Evolutionary conservation across 1,140 invertebrate genomes (phyloP).

Genomic region (Cylas formicarius): DNA sequence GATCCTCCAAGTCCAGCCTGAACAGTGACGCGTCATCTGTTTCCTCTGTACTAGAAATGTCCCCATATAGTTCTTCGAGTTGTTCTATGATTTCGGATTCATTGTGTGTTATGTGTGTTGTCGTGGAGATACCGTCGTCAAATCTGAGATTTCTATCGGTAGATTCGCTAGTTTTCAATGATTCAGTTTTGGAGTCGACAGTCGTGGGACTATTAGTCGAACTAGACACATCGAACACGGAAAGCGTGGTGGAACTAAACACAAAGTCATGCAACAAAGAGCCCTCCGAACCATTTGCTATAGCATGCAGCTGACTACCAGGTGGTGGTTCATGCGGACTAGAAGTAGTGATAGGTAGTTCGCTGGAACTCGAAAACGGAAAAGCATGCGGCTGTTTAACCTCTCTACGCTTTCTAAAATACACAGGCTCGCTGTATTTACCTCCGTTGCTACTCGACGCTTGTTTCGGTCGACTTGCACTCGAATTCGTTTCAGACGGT

Average conservation of each 20-base stretch:
- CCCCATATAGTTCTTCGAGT: not conserved
- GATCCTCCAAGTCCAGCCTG: conserved; percentile 2
- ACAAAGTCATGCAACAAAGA: conserved; percentile 16
- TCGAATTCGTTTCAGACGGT: conserved; percentile 55
- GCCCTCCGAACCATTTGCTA: conserved; percentile 22
- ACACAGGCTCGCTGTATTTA: conserved; percentile 40
- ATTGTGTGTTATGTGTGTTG: not conserved
- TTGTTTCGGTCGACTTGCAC: conserved; percentile 45
- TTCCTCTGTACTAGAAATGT: not conserved
- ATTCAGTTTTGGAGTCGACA: no score
- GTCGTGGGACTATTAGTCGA: conserved; percentile 13
- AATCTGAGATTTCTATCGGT: not conserved
- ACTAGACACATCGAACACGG: conserved; percentile 7
- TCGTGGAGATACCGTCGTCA: not conserved
- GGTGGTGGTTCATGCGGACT: conserved; percentile 26
- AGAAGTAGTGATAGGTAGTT: conserved; percentile 17
- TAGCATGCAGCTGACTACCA: conserved; percentile 33
- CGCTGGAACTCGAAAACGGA: conserved; percentile 26
- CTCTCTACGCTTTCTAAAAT: conserved; percentile 38
- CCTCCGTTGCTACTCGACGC: conserved; percentile 57
- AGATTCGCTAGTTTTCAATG: no score
- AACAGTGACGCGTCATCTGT: conserved; percentile 11
- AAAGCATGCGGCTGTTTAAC: conserved; percentile 33
- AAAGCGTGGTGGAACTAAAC: not conserved
- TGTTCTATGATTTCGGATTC: conserved; percentile 1